Percentiles rank a stretch among this genome's conserved stretches.
Conservation (phyloP, 2,888 invertebrate species). For the Adelognathus sp. region DNA sequence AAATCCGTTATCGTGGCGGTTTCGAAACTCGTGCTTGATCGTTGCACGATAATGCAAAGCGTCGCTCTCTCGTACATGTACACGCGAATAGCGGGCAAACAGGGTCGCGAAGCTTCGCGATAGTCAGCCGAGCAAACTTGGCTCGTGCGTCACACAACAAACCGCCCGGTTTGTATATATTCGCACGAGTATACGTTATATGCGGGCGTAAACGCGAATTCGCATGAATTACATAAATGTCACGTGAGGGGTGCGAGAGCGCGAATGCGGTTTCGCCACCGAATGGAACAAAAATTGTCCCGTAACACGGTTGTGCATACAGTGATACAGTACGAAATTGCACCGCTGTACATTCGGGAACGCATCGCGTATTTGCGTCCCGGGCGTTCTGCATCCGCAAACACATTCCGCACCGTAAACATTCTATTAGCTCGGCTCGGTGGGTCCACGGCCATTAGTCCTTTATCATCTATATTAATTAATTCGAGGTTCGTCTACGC, state of each 20-base stretch:
- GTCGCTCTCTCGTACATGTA: background rate
- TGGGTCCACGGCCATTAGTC: constrained; percentile 47
- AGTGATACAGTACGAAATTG: background rate
- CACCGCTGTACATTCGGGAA: background rate
- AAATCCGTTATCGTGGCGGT: constrained; percentile 21
- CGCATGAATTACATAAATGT: constrained; percentile 47
- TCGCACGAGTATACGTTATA: background rate
- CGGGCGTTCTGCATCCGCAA: constrained; percentile 46
- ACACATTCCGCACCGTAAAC: constrained; percentile 55
- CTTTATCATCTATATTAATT: constrained; percentile 53
- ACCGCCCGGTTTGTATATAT: background rate
- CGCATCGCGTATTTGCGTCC: constrained; percentile 41
- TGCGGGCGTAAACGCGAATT: constrained; percentile 12
- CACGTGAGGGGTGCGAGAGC: constrained; percentile 17
- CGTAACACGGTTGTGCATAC: background rate
- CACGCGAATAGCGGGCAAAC: background rate
- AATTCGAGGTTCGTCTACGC: constrained; percentile 52
- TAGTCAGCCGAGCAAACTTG: background rate
- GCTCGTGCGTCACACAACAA: constrained; percentile 5
- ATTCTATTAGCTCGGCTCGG: constrained; percentile 52
- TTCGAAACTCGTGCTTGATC: constrained; percentile 26
- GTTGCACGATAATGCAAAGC: background rate
- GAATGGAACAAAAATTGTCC: constrained; percentile 19
- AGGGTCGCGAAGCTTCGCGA: background rate
- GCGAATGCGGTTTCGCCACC: constrained; percentile 33